Conservation (phyloP, 2,797 vertebrate genomes). For the Ptychobarbus kaznakovi region DNA sequence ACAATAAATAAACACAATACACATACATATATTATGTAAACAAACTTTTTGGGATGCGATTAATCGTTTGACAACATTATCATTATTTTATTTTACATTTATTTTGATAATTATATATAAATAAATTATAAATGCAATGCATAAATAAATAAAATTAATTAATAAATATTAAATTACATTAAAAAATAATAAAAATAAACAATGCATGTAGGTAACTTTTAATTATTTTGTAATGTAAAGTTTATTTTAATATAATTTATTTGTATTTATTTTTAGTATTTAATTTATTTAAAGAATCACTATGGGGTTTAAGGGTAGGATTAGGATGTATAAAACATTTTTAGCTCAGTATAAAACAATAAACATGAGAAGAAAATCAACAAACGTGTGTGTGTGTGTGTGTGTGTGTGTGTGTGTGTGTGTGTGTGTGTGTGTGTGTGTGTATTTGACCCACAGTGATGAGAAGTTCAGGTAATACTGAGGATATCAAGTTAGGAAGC, state of each 20-base stretch:
- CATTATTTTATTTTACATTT: background rate
- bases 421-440: conserved; percentile 3
- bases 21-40: too few species aligned
- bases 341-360: background rate
- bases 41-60: too few species aligned
- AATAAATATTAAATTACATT: background rate
- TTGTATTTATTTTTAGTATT: background rate
- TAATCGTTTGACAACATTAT: too few species aligned
- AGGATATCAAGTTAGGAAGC: conserved; percentile 29
- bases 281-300: background rate
- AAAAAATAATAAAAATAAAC: background rate
- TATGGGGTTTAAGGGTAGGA: background rate
- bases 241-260: background rate
- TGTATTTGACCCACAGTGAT: conserved; percentile 40
- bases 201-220: background rate
- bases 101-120: background rate
- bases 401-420: conserved; percentile 18
- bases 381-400: conserved; percentile 17
- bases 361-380: background rate
- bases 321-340: background rate
- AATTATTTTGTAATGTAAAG: background rate
- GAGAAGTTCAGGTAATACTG: conserved; percentile 53
- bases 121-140: too few species aligned
- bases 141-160: background rate
- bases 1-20: too few species aligned